Evolutionary conservation across 1,140 invertebrate species (phyloP).

Genomic region (Drosophila parabipectinata): DNA sequence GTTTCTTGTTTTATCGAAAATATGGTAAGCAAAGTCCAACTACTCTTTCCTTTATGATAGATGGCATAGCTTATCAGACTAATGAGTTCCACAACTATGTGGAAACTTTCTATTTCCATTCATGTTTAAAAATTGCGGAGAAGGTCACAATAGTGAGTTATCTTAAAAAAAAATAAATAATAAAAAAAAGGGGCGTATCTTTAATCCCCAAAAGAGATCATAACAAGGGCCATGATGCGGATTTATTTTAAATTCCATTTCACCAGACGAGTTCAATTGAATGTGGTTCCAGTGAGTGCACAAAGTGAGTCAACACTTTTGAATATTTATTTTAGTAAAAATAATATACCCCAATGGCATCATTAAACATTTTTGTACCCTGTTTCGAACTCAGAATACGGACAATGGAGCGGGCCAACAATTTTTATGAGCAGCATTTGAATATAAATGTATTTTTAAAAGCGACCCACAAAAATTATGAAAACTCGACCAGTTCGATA

Average conservation of each 20-base stretch:
- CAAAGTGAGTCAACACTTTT: slow-evolving; percentile 38
- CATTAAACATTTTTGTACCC: slow-evolving; percentile 6
- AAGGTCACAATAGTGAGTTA: slow-evolving; percentile 24
- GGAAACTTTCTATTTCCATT: slow-evolving; percentile 50
- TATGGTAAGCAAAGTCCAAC: neutral
- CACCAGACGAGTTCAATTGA: slow-evolving; percentile 17
- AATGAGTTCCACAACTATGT: slow-evolving; percentile 21
- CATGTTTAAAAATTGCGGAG: slow-evolving; percentile 14
- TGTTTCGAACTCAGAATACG: slow-evolving; percentile 5
- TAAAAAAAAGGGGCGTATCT: slow-evolving; percentile 22
- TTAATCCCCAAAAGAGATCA: slow-evolving; percentile 16
- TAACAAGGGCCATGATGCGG: slow-evolving; percentile 26
- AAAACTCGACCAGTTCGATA: slow-evolving; percentile 38
- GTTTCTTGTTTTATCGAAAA: slow-evolving; percentile 11
- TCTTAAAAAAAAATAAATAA: slow-evolving; percentile 1
- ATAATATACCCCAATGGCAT: slow-evolving; percentile 11
- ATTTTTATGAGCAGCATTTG: slow-evolving; percentile 28
- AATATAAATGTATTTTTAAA: slow-evolving; percentile 30
- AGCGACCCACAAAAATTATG: slow-evolving; percentile 23
- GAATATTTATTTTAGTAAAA: slow-evolving; percentile 25
- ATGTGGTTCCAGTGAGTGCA: slow-evolving; percentile 31
- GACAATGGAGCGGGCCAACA: neutral
- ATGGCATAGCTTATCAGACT: slow-evolving; percentile 36
- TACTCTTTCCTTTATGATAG: slow-evolving; percentile 21
- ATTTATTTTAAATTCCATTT: slow-evolving; percentile 25